phyloP scores from a whole-genome alignment of 2,797 vertebrate species.

The Thripadectes ignobilis region DNA sequence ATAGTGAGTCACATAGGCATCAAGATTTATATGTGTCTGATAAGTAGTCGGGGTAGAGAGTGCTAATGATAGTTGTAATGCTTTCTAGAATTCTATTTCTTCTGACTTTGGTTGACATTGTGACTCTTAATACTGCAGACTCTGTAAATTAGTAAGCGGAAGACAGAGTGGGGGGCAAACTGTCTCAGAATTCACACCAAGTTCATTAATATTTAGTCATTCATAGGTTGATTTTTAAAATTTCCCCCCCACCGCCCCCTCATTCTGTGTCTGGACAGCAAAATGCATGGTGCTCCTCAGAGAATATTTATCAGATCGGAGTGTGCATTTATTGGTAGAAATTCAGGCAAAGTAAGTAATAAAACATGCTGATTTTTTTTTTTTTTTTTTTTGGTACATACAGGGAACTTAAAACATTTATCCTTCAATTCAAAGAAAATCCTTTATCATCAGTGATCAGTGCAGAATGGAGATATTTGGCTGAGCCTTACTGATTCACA shows the following conservation, averaged over 20 bases:
- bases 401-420: not conserved
- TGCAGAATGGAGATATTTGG: not conserved
- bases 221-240: not conserved
- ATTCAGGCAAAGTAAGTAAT: not conserved
- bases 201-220: constrained; percentile 29
- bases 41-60: constrained; percentile 38
- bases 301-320: not conserved
- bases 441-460: not conserved
- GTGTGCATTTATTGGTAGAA: not conserved
- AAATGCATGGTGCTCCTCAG: not conserved
- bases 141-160: constrained; percentile 34
- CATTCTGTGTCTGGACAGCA: not conserved
- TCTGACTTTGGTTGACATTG: constrained; percentile 65
- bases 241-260: accelerated
- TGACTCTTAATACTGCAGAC: constrained; percentile 49
- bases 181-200: not conserved
- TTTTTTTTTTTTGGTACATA: not conserved
- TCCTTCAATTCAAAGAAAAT: not conserved
- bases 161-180: not conserved
- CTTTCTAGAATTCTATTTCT: constrained; percentile 62
- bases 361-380: not conserved
- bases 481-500: not conserved
- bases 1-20: constrained; percentile 56
- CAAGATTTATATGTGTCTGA: constrained; percentile 64
- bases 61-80: constrained; percentile 55